Base-by-base conservation (phyloP, 2,888 invertebrate species). In the Maniola hyperantus region DNA sequence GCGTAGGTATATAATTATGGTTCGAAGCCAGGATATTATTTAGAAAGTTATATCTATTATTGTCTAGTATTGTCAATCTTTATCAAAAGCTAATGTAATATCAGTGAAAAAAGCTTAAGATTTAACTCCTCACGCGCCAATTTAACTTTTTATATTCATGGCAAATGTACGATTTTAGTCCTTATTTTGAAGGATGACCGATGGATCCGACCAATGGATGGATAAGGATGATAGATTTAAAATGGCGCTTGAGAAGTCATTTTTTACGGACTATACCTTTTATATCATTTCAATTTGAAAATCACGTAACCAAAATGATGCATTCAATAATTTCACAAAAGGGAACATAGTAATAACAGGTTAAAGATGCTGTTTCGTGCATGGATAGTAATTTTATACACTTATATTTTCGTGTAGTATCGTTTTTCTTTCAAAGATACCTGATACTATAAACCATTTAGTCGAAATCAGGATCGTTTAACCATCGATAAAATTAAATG, bases 311-410 rank as follows among this genome's bases (percentile, higher is more conserved):
- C 18, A 42, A 57, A 55, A 57, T 42, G 20, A 57, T 20, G 13
- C 57, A 18, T 57, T 57, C 57, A 13, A 57, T 57, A 42, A 57
- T 42, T 57, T 42, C 57, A 42, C 50, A 50, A 61, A 60, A 59
- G 33, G 44, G 51, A 55, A 57, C 57, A 51, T 51, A 68, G 65
- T 57, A 55, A 50, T 54, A 48, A 51, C 58, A 42, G 67, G 39
- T 54, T 20, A 34, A 61, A 48, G 48, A 67, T 64, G 54, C 64
- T 11, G 55, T 42, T 65, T 65, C 60, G 55, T 53, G 48, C 57
- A 44, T 65, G 61, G 61, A 61, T 61, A 65, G 64, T 65, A 61
- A 68, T 61, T 65, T 68, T 50, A 67, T 57, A 65, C 65, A 10
- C 34, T 26, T 65, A 46, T 58, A 68, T 58, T 68, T 64, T 57